Percentiles rank a stretch among this genome's conserved stretches.
These are phyloP conservation scores for Xenotilapia longispinis DNA, from an alignment of 2,113 vertebrate genomes.

Conservation along the genomic window DNA sequence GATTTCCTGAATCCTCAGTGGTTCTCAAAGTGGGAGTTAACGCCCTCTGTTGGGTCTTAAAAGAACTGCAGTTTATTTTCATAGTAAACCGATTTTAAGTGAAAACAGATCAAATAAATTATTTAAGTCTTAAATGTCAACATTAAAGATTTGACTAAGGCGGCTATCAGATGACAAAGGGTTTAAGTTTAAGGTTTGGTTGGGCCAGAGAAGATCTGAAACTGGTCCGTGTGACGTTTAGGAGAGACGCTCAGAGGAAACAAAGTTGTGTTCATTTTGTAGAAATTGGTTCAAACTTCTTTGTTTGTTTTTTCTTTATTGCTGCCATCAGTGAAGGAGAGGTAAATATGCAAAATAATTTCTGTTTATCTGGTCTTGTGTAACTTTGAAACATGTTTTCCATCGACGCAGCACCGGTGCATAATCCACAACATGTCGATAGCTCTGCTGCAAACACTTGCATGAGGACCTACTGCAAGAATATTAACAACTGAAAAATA, in stretches of 20 bases:
- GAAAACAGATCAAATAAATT: background rate
- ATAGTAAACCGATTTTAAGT: background rate
- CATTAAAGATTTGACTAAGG: background rate
- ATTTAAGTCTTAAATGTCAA: accelerated
- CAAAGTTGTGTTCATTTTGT: accelerated
- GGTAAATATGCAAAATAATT: background rate
- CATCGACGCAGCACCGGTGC: accelerated
- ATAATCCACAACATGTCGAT: accelerated
- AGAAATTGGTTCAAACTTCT: background rate
- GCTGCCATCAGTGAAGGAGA: slow-evolving; percentile 54
- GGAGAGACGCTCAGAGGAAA: background rate
- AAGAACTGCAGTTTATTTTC: background rate
- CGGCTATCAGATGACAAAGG: background rate
- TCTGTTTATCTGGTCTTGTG: accelerated
- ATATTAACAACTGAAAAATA: background rate
- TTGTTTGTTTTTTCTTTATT: background rate
- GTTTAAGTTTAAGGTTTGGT: accelerated
- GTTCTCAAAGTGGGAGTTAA: background rate
- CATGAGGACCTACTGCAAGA: background rate
- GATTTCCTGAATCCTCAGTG: background rate
- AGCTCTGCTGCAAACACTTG: background rate
- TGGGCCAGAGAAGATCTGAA: background rate
- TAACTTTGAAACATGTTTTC: background rate
- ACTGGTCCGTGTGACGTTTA: background rate
- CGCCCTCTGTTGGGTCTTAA: accelerated